phyloP scores from a whole-genome alignment of 2,888 invertebrate species.

The Epicampocera succincta region DNA sequence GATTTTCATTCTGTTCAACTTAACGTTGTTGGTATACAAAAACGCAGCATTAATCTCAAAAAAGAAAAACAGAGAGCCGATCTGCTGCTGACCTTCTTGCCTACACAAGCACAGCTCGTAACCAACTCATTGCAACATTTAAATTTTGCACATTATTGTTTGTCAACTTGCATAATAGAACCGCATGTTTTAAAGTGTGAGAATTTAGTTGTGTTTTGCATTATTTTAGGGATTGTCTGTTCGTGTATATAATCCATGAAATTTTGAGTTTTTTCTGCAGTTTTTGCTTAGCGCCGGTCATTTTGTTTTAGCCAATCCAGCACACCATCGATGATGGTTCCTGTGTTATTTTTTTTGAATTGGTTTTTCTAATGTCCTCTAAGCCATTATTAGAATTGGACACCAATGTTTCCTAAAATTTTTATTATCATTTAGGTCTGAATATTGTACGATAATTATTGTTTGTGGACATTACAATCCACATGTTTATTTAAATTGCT shows the following conservation, averaged over 20 bases:
- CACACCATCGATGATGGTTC: neutral
- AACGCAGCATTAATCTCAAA: constrained; percentile 20
- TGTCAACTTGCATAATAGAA: constrained; percentile 37
- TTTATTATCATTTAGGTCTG: constrained; percentile 44
- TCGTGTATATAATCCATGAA: neutral
- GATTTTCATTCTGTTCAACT: neutral
- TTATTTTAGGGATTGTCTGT: neutral
- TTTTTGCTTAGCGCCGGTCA: too few relatives aligned
- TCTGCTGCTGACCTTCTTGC: constrained; percentile 5
- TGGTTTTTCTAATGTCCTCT: neutral
- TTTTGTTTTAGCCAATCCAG: neutral
- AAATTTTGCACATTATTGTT: constrained; percentile 35
- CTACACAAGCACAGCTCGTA: neutral
- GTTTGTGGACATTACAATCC: neutral
- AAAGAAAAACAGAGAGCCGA: neutral
- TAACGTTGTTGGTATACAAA: neutral
- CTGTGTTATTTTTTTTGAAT: neutral
- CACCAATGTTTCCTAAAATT: constrained; percentile 31
- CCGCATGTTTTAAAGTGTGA: neutral
- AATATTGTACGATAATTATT: constrained; percentile 37
- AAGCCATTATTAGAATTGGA: constrained; percentile 24
- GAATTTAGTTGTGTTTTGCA: constrained; percentile 6
- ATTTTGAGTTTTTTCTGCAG: neutral
- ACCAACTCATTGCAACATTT: constrained; percentile 20
- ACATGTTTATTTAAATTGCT: neutral